Conservation (phyloP, 2,113 vertebrate species). For the Anarhynchus alexandrinus region DNA sequence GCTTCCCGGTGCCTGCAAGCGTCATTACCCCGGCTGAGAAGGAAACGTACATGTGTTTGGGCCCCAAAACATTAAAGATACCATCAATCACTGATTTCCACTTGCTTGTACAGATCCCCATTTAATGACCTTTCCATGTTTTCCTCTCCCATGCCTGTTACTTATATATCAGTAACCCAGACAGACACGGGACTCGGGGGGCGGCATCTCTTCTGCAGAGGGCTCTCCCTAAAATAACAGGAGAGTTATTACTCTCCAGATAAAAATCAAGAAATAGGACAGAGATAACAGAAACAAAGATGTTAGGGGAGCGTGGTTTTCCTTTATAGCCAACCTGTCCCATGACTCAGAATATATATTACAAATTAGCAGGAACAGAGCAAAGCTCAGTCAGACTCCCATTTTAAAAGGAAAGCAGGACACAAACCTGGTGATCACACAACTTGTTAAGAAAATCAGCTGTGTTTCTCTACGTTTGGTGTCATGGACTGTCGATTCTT, state of each 20-base stretch:
- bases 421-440: neutral
- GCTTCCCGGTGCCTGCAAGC: neutral
- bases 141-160: neutral
- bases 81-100: constrained; percentile 43
- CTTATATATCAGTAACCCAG: neutral
- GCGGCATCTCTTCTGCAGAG: neutral
- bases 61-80: constrained; percentile 27
- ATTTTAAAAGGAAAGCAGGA: neutral
- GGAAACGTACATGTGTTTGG: constrained; percentile 28
- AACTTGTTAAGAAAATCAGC: neutral
- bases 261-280: neutral
- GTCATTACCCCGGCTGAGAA: neutral
- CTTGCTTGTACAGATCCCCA: neutral
- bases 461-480: rapidly evolving
- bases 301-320: neutral
- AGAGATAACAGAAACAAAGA: neutral
- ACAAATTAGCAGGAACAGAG: neutral
- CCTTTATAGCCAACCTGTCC: neutral
- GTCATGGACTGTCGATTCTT: rapidly evolving
- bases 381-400: neutral
- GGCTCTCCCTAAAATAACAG: neutral
- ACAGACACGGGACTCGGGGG: neutral
- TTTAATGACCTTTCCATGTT: constrained; percentile 54
- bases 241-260: neutral
- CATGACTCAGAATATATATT: neutral